Evolutionary conservation across 2,888 invertebrate genomes (phyloP).

Genomic region (Apodemia duryi): DNA sequence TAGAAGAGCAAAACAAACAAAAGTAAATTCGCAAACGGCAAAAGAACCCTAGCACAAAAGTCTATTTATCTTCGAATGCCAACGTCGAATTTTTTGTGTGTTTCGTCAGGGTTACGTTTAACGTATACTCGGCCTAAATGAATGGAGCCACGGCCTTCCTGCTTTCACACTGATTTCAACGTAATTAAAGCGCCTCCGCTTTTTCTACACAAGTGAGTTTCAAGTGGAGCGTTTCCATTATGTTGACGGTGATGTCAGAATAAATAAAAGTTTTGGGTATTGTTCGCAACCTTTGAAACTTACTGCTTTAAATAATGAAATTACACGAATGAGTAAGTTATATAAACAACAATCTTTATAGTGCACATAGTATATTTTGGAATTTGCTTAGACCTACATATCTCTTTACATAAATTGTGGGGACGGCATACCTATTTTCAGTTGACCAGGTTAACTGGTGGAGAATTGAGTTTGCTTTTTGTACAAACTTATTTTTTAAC

Average conservation of each 20-base stretch:
- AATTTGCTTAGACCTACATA: no score
- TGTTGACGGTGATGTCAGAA: conserved; percentile 19
- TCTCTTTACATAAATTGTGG: no score
- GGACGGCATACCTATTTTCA: no score
- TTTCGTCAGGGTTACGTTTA: conserved; percentile 29
- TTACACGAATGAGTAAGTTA: neutral
- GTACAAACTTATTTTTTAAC: no score
- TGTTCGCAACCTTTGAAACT: neutral
- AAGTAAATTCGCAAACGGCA: neutral
- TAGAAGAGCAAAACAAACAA: neutral
- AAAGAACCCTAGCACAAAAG: conserved; percentile 5
- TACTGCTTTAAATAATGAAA: neutral
- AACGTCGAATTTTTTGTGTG: conserved; percentile 8
- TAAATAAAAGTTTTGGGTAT: conserved; percentile 10
- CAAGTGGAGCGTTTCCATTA: conserved; percentile 46
- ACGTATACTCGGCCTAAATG: conserved; percentile 46
- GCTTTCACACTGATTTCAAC: conserved; percentile 63
- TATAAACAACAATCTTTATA: no score
- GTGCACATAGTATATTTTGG: no score
- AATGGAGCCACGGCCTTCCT: conserved; percentile 35
- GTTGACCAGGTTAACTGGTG: no score
- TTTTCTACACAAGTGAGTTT: conserved; percentile 61
- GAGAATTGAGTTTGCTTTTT: no score
- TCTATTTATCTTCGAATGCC: conserved; percentile 12
- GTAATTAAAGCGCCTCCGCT: conserved; percentile 63